phyloP scores from a whole-genome alignment of 1,140 invertebrate genomes.

The Copidosoma floridanum region DNA sequence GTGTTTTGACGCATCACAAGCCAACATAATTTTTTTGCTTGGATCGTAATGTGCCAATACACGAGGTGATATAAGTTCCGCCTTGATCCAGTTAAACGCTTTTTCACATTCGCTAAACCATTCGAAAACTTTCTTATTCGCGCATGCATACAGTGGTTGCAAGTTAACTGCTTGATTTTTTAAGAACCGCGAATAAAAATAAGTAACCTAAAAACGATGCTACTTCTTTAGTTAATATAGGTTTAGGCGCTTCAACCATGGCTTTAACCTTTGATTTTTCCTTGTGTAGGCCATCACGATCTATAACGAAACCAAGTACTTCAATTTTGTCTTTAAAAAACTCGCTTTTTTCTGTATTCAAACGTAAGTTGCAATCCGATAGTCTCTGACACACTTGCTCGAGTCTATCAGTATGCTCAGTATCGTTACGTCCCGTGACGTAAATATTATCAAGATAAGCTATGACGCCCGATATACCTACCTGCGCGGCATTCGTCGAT shows the following conservation, averaged over 20 bases:
- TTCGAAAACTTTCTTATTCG: background rate
- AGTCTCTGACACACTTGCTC: background rate
- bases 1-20: slow-evolving; percentile 39
- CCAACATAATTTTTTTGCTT: background rate
- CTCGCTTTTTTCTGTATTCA: slow-evolving; percentile 26
- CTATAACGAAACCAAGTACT: slow-evolving; percentile 37
- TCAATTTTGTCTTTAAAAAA: slow-evolving; percentile 21
- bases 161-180: slow-evolving; percentile 11
- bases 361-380: slow-evolving; percentile 16
- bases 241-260: slow-evolving; percentile 26
- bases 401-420: background rate
- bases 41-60: background rate
- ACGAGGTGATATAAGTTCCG: slow-evolving; percentile 22
- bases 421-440: background rate
- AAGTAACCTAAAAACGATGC: slow-evolving; percentile 23
- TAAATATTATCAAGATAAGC: slow-evolving; percentile 26
- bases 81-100: slow-evolving; percentile 30
- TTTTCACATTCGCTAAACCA: slow-evolving; percentile 13
- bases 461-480: slow-evolving; percentile 27
- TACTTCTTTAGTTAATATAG: slow-evolving; percentile 18
- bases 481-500: slow-evolving; percentile 43
- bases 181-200: slow-evolving; percentile 28
- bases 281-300: slow-evolving; percentile 34
- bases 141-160: slow-evolving; percentile 24
- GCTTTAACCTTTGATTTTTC: slow-evolving; percentile 29